A percentile compares a stretch with the other conserved stretches of the same genome.
These are phyloP conservation scores for Cataglyphis livida DNA, from an alignment of 2,888 invertebrate species.

Conservation along the genomic window DNA sequence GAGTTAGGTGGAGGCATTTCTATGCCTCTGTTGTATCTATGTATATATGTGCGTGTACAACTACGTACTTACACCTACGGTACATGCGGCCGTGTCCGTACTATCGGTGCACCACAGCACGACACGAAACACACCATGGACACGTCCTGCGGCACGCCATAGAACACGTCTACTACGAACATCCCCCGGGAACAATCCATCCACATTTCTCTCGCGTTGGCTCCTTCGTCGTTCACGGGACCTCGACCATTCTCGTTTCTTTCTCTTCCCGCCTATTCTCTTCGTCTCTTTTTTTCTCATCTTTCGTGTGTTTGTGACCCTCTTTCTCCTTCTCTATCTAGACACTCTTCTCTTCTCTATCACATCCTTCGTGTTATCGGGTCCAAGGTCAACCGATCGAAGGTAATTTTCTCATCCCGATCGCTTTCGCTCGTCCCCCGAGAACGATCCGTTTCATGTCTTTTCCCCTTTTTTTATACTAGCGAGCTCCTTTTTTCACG, in stretches of 20 bases:
- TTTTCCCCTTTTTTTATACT: constrained; percentile 18
- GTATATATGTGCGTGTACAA: constrained; percentile 20
- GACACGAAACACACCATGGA: constrained; percentile 75
- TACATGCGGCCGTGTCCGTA: constrained; percentile 56
- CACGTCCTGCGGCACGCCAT: constrained; percentile 76
- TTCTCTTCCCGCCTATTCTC: constrained; percentile 21
- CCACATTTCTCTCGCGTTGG: constrained; percentile 63
- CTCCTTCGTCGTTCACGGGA: constrained; percentile 59
- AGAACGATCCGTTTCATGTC: constrained; percentile 60
- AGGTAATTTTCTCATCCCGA: constrained; percentile 72
- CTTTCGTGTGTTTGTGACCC: constrained; percentile 26
- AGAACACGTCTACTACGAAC: constrained; percentile 68
- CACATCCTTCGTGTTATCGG: constrained; percentile 58
- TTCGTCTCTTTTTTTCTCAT: constrained; percentile 2
- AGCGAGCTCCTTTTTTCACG: constrained; percentile 28
- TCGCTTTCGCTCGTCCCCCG: constrained; percentile 68
- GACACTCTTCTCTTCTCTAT: constrained; percentile 49
- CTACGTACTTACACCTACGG: constrained; percentile 40
- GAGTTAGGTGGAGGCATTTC: constrained; percentile 59
- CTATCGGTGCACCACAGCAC: constrained; percentile 73
- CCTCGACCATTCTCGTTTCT: constrained; percentile 26
- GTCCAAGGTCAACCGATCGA: constrained; percentile 74
- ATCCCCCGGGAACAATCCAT: constrained; percentile 73
- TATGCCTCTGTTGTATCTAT: constrained; percentile 51
- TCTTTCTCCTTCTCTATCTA: constrained; percentile 13